Evolutionary conservation across 1,140 invertebrate species (phyloP).

Genomic region (Cherax destructor): DNA sequence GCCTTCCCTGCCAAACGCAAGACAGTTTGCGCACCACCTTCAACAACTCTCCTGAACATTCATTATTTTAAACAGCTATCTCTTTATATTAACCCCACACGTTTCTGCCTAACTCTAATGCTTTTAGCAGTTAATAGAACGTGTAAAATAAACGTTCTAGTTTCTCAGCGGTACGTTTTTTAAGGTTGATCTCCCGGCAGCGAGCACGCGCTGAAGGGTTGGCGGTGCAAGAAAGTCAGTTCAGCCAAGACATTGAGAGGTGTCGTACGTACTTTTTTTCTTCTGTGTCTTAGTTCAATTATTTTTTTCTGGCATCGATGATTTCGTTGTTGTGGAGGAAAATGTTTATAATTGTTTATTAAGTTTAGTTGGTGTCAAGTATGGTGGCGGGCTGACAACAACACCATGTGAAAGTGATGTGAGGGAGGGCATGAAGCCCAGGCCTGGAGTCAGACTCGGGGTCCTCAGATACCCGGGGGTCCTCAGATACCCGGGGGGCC

Average conservation of each 20-base stretch:
- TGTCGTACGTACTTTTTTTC: conserved; percentile 16
- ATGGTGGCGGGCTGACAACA: conserved; percentile 19
- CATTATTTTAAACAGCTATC: too few species aligned
- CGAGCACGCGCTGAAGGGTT: neutral
- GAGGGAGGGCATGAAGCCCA: conserved; percentile 40
- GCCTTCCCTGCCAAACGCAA: conserved; percentile 7
- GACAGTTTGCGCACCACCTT: neutral
- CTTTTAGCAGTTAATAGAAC: too few species aligned
- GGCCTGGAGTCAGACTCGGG: neutral
- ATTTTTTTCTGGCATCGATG: conserved; percentile 32
- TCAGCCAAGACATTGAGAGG: conserved; percentile 12
- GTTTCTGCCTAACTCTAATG: too few species aligned
- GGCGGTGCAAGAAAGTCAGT: conserved; percentile 33
- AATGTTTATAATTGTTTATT: conserved; percentile 23
- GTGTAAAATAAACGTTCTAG: neutral
- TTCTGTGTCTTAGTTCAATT: conserved; percentile 11
- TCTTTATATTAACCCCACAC: neutral
- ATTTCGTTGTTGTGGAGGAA: conserved; percentile 40
- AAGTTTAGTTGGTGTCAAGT: neutral
- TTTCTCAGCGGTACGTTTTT: neutral
- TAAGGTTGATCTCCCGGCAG: neutral
- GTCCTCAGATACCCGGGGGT: neutral
- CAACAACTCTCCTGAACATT: too few species aligned
- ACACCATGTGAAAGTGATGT: conserved; percentile 43
- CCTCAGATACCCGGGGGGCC: neutral